These are phyloP conservation scores for Alexandromys fortis DNA, from an alignment of 2,113 vertebrate genomes.

Conservation along the genomic window DNA sequence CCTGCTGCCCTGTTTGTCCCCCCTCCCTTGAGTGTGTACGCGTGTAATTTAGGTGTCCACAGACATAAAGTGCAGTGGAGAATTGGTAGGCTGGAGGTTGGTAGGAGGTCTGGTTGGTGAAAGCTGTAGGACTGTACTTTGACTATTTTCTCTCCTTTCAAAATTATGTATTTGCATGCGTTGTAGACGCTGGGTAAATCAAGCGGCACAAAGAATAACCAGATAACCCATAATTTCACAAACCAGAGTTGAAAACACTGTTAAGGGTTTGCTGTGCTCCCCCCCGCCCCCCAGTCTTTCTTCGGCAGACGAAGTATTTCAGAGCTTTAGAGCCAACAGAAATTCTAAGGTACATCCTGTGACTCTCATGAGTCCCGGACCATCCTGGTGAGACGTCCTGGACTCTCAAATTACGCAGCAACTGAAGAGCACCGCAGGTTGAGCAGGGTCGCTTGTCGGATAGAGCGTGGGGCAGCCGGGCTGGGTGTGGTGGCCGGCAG, in stretches of 20 bases:
- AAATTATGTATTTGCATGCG: not conserved
- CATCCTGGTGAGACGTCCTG: not conserved
- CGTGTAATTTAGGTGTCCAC: not conserved
- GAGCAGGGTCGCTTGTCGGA: not conserved
- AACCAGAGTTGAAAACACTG: not conserved
- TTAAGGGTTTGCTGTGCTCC: not conserved
- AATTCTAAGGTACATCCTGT: not conserved
- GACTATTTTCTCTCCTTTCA: not conserved
- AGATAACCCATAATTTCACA: not conserved
- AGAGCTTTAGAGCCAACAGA: not conserved
- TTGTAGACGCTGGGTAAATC: not conserved
- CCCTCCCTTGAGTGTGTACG: not conserved
- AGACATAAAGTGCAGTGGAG: not conserved
- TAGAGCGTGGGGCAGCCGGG: not conserved
- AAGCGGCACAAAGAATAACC: not conserved
- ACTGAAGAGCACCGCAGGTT: not conserved
- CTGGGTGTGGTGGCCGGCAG: not conserved
- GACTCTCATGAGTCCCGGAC: not conserved
- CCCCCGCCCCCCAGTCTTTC: not conserved
- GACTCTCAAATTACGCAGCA: not conserved
- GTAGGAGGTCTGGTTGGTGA: too few species aligned
- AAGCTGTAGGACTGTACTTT: not conserved
- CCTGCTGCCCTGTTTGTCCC: too few species aligned
- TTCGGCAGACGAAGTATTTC: fast-evolving
- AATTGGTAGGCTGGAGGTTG: not conserved